Base-by-base conservation (phyloP, 2,113 vertebrate species). In the Engystomops pustulosus region DNA sequence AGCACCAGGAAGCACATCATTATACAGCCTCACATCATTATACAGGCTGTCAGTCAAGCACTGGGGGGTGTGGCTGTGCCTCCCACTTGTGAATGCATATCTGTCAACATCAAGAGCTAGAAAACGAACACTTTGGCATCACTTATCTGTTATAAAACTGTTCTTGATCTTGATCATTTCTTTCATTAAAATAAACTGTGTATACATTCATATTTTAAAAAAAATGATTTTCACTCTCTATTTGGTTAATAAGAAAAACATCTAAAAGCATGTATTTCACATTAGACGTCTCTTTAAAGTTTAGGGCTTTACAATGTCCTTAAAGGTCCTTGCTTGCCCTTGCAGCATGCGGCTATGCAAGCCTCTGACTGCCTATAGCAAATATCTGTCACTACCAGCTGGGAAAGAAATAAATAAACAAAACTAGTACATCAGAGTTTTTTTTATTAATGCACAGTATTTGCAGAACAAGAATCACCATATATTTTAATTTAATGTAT, bases 321-420 rank as follows among this genome's bases (percentile, higher is more conserved):
- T 74, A 74, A 27, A 74, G n/a, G 70, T 74, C 70, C 41, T 74
- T 74, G 70, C 17, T 12, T 49, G 70, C 41, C 44, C 70, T 72
- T 25, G 25, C 41, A 55, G 49, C 74, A n/a, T 55, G 10, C 10
- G 14, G 49, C 32, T 77, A 30, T 49, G 7, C 4, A 77, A 3
- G 32, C 55, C 49, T 77, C 8, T 36, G 47, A n/a, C 27, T 77
- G 45, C 74, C 74, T 36, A 32, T 55, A 77, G 74, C 74, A 27
- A 77, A 55, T 77, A 77, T 55, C 74, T 77, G 72, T 75, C 49
- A 14, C 30, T 36, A 36, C 74, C 45, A 77, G 74, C 74, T 77
- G 74, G 30, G 20, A 77, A 53, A 34, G 53, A 51, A 55, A 53
- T 8, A 75, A 51, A n/a, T n/a, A 51, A 77, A 34, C 17, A 77